Conservation (phyloP, 2,888 invertebrate genomes). For the Dolomedes plantarius region DNA sequence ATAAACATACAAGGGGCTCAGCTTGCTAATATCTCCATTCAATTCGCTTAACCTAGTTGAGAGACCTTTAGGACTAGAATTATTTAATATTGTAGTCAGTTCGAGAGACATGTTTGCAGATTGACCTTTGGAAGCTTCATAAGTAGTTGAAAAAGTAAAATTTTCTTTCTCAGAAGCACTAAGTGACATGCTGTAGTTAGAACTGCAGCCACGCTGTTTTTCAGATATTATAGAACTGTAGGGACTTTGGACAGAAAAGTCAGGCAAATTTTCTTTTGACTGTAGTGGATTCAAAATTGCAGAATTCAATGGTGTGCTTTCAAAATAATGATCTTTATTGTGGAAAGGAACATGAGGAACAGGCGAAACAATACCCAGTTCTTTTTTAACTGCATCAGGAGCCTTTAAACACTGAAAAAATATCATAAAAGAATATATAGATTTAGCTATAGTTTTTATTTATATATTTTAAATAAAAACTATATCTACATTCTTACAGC, state of each 20-base stretch:
- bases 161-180: background rate
- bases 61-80: slow-evolving; percentile 29
- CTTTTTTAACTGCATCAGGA: background rate
- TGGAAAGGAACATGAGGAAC: slow-evolving; percentile 49
- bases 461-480: background rate
- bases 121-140: background rate
- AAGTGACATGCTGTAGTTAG: slow-evolving; percentile 2
- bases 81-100: slow-evolving; percentile 15
- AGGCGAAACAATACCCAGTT: slow-evolving; percentile 35
- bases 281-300: slow-evolving; percentile 20
- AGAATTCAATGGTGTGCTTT: slow-evolving; percentile 57
- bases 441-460: background rate
- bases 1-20: slow-evolving; percentile 46
- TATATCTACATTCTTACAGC: too few relatives aligned
- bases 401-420: slow-evolving; percentile 33
- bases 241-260: background rate
- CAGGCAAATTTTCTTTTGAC: background rate
- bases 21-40: slow-evolving; percentile 29
- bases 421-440: background rate
- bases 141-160: background rate
- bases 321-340: slow-evolving; percentile 48
- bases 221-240: background rate
- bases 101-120: slow-evolving; percentile 23
- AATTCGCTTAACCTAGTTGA: slow-evolving; percentile 24
- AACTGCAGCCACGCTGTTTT: slow-evolving; percentile 30